Conservation (phyloP, 2,888 invertebrate species). For the Zaprionus bogoriensis region DNA sequence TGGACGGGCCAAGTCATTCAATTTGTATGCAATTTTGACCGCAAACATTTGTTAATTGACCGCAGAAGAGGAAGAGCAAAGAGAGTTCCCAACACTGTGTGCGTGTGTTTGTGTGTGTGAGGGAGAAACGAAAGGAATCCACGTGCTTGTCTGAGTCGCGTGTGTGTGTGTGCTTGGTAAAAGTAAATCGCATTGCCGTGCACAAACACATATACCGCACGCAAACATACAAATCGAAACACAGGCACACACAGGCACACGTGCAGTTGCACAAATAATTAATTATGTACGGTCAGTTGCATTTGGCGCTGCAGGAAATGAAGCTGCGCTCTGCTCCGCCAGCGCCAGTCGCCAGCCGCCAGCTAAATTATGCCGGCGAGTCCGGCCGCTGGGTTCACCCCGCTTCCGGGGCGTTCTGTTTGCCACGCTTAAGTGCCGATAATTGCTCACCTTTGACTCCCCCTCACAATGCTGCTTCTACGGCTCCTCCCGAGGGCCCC, state of each 20-base stretch:
- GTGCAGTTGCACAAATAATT: constrained; percentile 54
- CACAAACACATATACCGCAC: constrained; percentile 30
- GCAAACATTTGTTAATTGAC: constrained; percentile 72
- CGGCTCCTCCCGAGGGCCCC: no score
- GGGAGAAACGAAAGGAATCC: background rate
- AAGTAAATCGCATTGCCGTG: constrained; percentile 49
- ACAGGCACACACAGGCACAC: constrained; percentile 5
- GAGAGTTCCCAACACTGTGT: background rate
- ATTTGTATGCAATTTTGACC: constrained; percentile 71
- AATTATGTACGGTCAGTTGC: constrained; percentile 70
- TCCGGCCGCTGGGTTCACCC: background rate
- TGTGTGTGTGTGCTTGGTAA: constrained; percentile 27
- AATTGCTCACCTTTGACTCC: constrained; percentile 49
- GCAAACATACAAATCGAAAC: no score
- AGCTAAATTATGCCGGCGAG: constrained; percentile 62
- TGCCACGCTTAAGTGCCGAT: constrained; percentile 67
- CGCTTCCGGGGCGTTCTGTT: constrained; percentile 19
- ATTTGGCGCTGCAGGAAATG: constrained; percentile 58
- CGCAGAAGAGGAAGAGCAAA: constrained; percentile 24
- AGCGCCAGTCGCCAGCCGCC: no score
- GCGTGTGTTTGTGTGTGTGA: background rate
- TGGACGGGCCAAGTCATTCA: constrained; percentile 57
- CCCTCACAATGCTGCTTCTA: no score
- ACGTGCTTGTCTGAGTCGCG: background rate
- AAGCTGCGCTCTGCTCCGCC: constrained; percentile 51